phyloP scores from a whole-genome alignment of 2,888 invertebrate species.

The Lasioglossum morio region DNA sequence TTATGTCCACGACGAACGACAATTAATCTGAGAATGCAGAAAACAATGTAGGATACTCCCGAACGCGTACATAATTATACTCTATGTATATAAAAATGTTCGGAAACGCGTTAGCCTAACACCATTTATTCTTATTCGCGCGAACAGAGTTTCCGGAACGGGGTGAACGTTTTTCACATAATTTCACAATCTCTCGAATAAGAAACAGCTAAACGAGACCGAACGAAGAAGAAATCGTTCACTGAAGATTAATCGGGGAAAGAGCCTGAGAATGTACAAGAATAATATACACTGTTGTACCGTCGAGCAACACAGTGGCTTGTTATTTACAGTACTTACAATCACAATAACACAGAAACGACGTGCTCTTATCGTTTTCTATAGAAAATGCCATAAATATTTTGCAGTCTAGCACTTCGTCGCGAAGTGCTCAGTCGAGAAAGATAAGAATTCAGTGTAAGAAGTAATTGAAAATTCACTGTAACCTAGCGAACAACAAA shows the following conservation, averaged over 20 bases:
- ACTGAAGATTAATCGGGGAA: not conserved
- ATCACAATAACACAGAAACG: constrained; percentile 13
- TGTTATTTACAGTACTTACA: constrained; percentile 45
- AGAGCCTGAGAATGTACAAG: not conserved
- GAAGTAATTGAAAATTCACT: not conserved
- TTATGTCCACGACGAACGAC: constrained; percentile 4
- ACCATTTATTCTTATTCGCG: not conserved
- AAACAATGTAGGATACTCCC: constrained; percentile 20
- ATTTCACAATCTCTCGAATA: not conserved
- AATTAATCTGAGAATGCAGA: constrained; percentile 25
- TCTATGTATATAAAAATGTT: constrained; percentile 37
- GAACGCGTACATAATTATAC: constrained; percentile 14
- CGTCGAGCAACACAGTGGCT: constrained; percentile 13
- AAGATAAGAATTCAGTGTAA: constrained; percentile 27
- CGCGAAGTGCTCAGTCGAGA: constrained; percentile 39
- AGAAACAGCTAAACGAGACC: not conserved
- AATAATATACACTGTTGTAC: not conserved
- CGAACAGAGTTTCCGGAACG: not conserved
- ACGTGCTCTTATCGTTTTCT: constrained; percentile 16
- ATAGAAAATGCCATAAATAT: constrained; percentile 12
- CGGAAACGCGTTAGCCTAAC: constrained; percentile 28
- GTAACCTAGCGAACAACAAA: constrained; percentile 18
- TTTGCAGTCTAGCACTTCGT: constrained; percentile 39
- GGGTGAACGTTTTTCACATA: not conserved
- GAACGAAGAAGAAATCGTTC: constrained; percentile 3